A percentile compares a stretch with the other conserved stretches of the same genome.
Conservation (phyloP, 2,797 vertebrate genomes). For the Micrastur ruficollis region DNA sequence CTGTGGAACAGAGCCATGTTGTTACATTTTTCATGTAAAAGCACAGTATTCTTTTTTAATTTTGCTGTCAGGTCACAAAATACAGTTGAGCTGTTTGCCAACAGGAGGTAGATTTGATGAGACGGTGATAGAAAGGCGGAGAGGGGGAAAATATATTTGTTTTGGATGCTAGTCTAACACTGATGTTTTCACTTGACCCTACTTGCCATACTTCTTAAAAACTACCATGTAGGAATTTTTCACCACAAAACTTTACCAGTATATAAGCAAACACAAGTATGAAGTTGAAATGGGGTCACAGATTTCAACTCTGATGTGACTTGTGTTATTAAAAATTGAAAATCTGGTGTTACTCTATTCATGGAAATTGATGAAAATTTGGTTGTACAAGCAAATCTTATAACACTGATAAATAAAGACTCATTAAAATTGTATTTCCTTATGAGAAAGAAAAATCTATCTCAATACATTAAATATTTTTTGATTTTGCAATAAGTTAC, state of each 20-base stretch:
- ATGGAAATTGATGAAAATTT: not conserved
- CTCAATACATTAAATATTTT: not conserved
- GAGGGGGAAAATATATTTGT: not conserved
- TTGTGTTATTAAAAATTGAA: not conserved
- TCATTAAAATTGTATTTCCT: not conserved
- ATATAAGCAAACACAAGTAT: not conserved
- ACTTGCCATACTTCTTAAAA: not conserved
- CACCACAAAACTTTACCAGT: not conserved
- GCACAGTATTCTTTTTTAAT: not conserved
- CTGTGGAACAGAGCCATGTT: not conserved
- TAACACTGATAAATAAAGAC: not conserved
- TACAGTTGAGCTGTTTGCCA: not conserved
- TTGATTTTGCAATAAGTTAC: not conserved
- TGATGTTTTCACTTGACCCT: not conserved
- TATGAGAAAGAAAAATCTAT: not conserved
- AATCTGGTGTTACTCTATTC: not conserved
- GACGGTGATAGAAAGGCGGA: not conserved
- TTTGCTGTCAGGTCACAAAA: not conserved
- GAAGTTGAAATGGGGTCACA: not conserved
- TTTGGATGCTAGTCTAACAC: not conserved
- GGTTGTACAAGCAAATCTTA: not conserved
- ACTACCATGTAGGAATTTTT: not conserved
- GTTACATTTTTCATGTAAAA: not conserved
- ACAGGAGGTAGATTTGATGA: not conserved
- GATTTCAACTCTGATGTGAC: not conserved